Percentiles rank a stretch among this genome's conserved stretches.
Conservation (phyloP, 2,888 invertebrate species). For the Drosophila kanekoi region DNA sequence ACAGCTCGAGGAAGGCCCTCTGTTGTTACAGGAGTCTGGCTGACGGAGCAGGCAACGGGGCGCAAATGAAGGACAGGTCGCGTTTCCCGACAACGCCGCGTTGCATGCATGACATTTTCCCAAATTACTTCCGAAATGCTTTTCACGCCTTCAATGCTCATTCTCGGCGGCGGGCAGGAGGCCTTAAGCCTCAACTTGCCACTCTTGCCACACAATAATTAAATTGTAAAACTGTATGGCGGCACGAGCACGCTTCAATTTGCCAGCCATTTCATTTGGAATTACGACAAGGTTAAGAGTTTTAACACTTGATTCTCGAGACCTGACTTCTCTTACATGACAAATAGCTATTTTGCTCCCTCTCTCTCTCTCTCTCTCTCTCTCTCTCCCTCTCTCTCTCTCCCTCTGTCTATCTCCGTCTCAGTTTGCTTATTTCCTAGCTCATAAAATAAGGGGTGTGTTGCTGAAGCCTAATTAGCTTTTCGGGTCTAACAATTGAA, state of each 20-base stretch:
- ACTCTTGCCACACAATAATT: slow-evolving; percentile 6
- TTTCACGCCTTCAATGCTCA: slow-evolving; percentile 41
- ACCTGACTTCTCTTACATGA: too few species aligned
- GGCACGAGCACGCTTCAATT: not conserved
- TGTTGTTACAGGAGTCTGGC: not conserved
- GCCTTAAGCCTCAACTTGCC: slow-evolving; percentile 2
- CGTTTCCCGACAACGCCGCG: slow-evolving; percentile 32
- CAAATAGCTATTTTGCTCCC: not conserved
- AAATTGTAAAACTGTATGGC: slow-evolving; percentile 15
- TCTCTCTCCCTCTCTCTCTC: not conserved
- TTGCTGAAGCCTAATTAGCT: slow-evolving; percentile 15
- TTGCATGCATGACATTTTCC: slow-evolving; percentile 59
- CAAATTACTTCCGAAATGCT: slow-evolving; percentile 65
- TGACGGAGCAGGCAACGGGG: not conserved
- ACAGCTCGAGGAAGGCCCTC: slow-evolving; percentile 45
- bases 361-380: not conserved
- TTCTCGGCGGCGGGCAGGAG: not conserved
- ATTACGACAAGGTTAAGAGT: not conserved
- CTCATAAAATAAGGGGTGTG: not conserved
- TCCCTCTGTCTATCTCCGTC: not conserved
- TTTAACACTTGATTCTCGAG: slow-evolving; percentile 1
- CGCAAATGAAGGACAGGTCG: not conserved
- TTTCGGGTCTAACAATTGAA: not conserved
- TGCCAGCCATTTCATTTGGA: not conserved
- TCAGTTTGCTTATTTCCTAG: not conserved